These are phyloP conservation scores for Andrena bucephala DNA, from an alignment of 2,888 invertebrate species.

Conservation along the genomic window DNA sequence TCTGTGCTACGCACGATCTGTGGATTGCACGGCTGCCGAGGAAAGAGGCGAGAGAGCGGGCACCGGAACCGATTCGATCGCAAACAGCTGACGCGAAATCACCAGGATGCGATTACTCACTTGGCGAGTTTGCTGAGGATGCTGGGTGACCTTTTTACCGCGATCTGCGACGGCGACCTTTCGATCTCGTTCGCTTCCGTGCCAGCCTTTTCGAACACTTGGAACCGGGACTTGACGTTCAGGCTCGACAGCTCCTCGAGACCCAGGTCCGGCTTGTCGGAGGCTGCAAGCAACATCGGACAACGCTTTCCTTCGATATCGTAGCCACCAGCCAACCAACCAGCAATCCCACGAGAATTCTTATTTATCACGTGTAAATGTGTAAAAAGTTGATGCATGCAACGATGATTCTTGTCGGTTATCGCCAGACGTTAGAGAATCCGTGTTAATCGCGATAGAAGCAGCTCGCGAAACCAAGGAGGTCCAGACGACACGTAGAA, in stretches of 20 bases:
- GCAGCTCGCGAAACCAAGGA: neutral
- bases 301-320: constrained; percentile 14
- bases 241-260: constrained; percentile 92
- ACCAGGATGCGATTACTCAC: constrained; percentile 85
- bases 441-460: neutral
- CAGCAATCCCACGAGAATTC: neutral
- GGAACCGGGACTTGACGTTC: constrained; percentile 94
- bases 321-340: neutral
- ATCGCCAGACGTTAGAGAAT: constrained; percentile 1
- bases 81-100: neutral
- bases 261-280: constrained; percentile 94
- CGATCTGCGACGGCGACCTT: constrained; percentile 86
- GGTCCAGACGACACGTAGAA: too few relatives aligned
- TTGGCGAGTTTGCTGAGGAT: constrained; percentile 93
- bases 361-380: neutral
- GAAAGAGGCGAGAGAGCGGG: constrained; percentile 1
- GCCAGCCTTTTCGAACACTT: constrained; percentile 91
- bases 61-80: constrained; percentile 4
- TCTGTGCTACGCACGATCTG: constrained; percentile 60
- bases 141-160: constrained; percentile 90
- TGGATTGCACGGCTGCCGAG: neutral
- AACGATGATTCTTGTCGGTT: constrained; percentile 10
- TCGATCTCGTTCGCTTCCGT: constrained; percentile 86
- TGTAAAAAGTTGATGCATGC: constrained; percentile 17
- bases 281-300: constrained; percentile 86